phyloP scores from a whole-genome alignment of 2,888 invertebrate genomes.

The Sialis lutaria region DNA sequence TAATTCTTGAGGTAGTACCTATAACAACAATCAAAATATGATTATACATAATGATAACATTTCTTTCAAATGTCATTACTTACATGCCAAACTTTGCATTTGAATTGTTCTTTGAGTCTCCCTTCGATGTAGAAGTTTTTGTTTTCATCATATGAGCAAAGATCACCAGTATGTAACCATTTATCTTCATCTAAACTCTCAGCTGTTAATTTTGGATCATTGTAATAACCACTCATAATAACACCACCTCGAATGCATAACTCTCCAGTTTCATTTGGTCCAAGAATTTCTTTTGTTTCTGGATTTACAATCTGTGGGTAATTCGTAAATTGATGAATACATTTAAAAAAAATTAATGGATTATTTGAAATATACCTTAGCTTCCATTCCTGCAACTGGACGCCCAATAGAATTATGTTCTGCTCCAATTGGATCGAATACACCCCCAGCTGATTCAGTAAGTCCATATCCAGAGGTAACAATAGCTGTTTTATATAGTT shows the following conservation, averaged over 20 bases:
- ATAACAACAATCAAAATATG: neutral
- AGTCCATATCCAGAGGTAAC: neutral
- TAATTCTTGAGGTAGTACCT: slow-evolving; percentile 1
- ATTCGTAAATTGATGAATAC: too few species aligned
- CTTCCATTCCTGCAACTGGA: neutral
- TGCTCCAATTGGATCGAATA: neutral
- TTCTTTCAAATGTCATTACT: too few species aligned
- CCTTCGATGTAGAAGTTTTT: slow-evolving; percentile 30
- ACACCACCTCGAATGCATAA: neutral
- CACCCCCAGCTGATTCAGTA: neutral
- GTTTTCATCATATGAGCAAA: slow-evolving; percentile 31
- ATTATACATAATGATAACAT: too few species aligned
- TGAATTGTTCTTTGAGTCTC: slow-evolving; percentile 31
- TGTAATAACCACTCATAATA: slow-evolving; percentile 25
- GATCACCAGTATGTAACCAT: slow-evolving; percentile 33
- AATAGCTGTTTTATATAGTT: neutral
- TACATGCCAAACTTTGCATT: slow-evolving; percentile 31
- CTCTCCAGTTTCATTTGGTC: slow-evolving; percentile 2
- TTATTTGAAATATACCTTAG: neutral
- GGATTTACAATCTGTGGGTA: neutral
- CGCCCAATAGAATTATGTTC: neutral
- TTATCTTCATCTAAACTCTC: slow-evolving; percentile 25
- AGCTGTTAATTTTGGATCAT: slow-evolving; percentile 24
- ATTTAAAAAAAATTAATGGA: too few species aligned
- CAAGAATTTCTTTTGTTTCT: neutral